Conservation (phyloP, 2,113 vertebrate genomes). For the Heloderma charlesbogerti region DNA sequence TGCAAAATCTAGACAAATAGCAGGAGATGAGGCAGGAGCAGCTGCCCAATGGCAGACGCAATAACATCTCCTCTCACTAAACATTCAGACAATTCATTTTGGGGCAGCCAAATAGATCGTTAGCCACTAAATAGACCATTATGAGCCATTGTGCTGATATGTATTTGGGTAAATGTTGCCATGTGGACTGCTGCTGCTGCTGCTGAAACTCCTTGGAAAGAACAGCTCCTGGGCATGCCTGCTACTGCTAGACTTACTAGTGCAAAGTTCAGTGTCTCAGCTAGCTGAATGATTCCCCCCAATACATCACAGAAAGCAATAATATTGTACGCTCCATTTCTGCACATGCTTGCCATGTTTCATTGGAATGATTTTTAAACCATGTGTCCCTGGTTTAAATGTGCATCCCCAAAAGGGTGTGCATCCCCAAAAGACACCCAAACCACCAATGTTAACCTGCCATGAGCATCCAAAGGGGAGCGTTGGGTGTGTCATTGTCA, state of each 20-base stretch:
- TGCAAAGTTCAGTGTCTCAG: neutral
- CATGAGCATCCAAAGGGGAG: neutral
- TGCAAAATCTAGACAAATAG: slow-evolving; percentile 23
- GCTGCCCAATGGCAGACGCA: slow-evolving; percentile 33
- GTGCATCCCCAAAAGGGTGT: too few relatives aligned
- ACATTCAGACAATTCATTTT: slow-evolving; percentile 17
- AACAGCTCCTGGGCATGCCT: neutral
- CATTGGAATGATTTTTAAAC: neutral
- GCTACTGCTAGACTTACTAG: neutral
- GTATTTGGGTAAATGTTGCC: slow-evolving; percentile 39
- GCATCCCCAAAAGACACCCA: too few relatives aligned
- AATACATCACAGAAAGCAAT: neutral
- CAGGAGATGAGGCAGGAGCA: slow-evolving; percentile 15
- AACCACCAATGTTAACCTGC: neutral
- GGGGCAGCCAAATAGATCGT: slow-evolving; percentile 47
- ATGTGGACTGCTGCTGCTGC: accelerated
- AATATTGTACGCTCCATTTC: neutral
- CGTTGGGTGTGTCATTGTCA: too few relatives aligned
- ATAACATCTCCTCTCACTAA: slow-evolving; percentile 20
- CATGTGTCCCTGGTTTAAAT: neutral
- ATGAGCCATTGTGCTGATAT: slow-evolving; percentile 38
- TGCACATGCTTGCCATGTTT: neutral
- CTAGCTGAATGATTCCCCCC: neutral
- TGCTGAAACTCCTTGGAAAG: slow-evolving; percentile 3
- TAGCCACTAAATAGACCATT: slow-evolving; percentile 42